Percentiles rank a stretch among this genome's conserved stretches.
phyloP scores from a whole-genome alignment of 2,113 vertebrate species.

The Tragelaphus scriptus region DNA sequence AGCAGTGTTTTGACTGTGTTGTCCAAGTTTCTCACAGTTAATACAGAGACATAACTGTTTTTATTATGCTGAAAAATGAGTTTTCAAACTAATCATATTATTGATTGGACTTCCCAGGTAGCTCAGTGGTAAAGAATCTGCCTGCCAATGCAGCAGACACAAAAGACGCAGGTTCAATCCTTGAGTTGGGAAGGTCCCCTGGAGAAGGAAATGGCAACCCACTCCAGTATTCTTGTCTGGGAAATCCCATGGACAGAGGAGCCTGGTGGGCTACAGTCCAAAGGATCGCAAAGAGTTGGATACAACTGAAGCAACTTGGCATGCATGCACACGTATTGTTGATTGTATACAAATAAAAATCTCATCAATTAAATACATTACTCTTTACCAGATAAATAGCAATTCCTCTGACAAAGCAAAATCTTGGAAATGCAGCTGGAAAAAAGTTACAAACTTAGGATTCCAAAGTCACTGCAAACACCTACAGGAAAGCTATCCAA shows the following conservation, averaged over 20 bases:
- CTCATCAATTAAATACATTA: constrained; percentile 41
- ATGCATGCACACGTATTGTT: background rate
- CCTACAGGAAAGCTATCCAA: background rate
- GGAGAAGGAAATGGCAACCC: background rate
- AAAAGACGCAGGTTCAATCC: background rate
- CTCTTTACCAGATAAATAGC: background rate
- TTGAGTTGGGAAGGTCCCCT: background rate
- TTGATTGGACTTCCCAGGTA: background rate
- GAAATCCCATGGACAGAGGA: background rate
- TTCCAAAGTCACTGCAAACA: constrained; percentile 14
- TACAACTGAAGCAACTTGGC: background rate
- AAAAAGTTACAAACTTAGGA: constrained; percentile 33
- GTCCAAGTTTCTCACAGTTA: constrained; percentile 7
- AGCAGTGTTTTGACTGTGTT: background rate
- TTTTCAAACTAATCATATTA: constrained; percentile 17
- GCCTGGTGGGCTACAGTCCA: background rate
- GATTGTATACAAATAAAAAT: constrained; percentile 24
- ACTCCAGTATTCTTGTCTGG: background rate
- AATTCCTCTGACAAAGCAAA: background rate
- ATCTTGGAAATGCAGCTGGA: background rate
- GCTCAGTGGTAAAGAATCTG: background rate
- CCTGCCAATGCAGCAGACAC: background rate
- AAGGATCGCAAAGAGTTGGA: background rate
- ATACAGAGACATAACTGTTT: background rate
- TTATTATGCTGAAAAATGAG: background rate